These are phyloP conservation scores for Lamellibrachia columna DNA, from an alignment of 2,888 invertebrate genomes.

Conservation along the genomic window DNA sequence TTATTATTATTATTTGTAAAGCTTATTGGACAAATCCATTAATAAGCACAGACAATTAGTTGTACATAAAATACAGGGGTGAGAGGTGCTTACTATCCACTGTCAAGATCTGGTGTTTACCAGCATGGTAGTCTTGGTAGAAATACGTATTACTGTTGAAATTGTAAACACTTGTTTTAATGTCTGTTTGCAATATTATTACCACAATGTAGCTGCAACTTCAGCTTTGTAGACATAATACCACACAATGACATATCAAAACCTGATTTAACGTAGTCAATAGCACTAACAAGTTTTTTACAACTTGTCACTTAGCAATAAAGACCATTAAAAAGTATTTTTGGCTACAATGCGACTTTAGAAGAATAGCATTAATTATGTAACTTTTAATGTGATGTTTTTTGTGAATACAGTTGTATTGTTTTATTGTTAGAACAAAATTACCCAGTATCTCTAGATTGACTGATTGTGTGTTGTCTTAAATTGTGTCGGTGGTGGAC, in stretches of 20 bases:
- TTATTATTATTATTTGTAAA: neutral
- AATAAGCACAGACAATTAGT: neutral
- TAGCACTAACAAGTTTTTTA: neutral
- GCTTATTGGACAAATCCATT: neutral
- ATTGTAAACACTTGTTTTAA: no score
- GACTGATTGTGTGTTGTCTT: neutral
- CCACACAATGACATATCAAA: no score
- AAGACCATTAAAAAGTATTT: neutral
- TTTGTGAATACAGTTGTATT: neutral
- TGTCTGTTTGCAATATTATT: no score
- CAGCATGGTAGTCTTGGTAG: no score
- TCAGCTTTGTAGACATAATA: no score
- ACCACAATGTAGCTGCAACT: no score
- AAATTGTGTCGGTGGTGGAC: neutral
- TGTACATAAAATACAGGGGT: neutral
- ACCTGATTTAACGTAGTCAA: no score
- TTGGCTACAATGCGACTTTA: no score
- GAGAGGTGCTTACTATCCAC: neutral
- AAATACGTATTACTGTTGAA: no score
- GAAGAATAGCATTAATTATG: no score
- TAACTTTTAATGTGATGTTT: no score
- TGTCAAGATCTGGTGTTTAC: neutral
- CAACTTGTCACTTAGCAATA: neutral
- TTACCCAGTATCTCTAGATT: neutral
- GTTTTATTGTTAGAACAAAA: neutral